phyloP scores from a whole-genome alignment of 2,888 invertebrate species.

The Fabriciana adippe region DNA sequence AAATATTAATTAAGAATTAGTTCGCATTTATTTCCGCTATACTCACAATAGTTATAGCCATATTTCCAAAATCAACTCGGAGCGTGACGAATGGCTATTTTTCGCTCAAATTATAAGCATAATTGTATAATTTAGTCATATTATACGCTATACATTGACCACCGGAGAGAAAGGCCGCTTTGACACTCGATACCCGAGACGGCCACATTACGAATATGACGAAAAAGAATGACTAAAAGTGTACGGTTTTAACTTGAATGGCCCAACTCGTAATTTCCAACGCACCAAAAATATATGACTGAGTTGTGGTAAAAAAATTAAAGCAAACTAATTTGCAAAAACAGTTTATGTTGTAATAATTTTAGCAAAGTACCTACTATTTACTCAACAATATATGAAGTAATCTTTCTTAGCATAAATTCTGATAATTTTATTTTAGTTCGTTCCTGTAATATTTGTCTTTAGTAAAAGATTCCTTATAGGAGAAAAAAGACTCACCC shows the following conservation, averaged over 20 bases:
- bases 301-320: background rate
- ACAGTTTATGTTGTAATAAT: too few relatives aligned
- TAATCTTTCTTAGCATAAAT: too few relatives aligned
- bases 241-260: conserved; percentile 18
- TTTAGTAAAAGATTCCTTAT: too few relatives aligned
- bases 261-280: background rate
- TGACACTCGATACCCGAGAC: conserved; percentile 64
- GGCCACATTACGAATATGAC: conserved; percentile 33
- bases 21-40: background rate
- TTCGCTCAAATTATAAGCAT: conserved; percentile 50
- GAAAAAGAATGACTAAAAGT: conserved; percentile 13
- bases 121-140: conserved; percentile 58
- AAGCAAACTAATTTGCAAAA: too few relatives aligned
- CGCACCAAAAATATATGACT: background rate
- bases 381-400: too few relatives aligned
- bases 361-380: too few relatives aligned
- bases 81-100: conserved; percentile 8
- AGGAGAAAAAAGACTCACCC: too few relatives aligned
- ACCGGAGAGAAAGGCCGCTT: conserved; percentile 51
- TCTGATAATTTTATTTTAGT: too few relatives aligned
- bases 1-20: background rate
- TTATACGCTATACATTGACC: conserved; percentile 61
- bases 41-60: background rate
- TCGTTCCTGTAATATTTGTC: too few relatives aligned
- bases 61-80: background rate